Conservation (phyloP, 2,888 invertebrate species). For the Rhingia rostrata region DNA sequence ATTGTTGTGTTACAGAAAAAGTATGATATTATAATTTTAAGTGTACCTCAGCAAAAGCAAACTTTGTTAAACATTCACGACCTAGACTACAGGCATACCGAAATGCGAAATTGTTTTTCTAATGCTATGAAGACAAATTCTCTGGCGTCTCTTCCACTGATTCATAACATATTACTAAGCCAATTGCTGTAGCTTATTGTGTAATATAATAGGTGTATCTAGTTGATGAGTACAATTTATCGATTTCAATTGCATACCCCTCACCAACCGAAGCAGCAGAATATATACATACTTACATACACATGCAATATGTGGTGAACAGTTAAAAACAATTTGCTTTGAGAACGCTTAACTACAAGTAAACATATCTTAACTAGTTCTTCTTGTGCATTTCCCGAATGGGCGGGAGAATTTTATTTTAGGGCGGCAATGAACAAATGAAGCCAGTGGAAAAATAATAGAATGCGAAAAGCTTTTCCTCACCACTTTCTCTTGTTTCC, state of each 20-base stretch:
- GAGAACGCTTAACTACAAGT: conserved; percentile 18
- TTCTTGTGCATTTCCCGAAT: conserved; percentile 28
- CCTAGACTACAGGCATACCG: conserved; percentile 16
- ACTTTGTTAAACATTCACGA: conserved; percentile 31
- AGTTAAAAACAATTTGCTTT: conserved; percentile 23
- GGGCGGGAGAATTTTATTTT: conserved; percentile 58
- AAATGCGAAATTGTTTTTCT: conserved; percentile 5
- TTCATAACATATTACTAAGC: conserved; percentile 30
- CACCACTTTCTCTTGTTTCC: conserved; percentile 82
- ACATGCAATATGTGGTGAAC: conserved; percentile 8
- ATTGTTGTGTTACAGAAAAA: conserved; percentile 10
- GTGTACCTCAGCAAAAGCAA: conserved; percentile 6
- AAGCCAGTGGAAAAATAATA: conserved; percentile 34
- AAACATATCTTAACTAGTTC: conserved; percentile 29
- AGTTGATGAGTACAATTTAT: conserved; percentile 61
- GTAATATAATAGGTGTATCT: conserved; percentile 53
- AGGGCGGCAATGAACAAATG: conserved; percentile 50
- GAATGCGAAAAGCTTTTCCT: conserved; percentile 69
- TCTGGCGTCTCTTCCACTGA: background rate
- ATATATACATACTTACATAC: background rate
- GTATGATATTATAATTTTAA: conserved; percentile 1
- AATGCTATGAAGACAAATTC: conserved; percentile 36
- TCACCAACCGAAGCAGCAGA: background rate
- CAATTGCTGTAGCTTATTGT: conserved; percentile 63
- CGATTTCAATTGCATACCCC: conserved; percentile 52